A percentile compares a stretch with the other conserved stretches of the same genome.
Conservation (phyloP, 2,113 vertebrate species). For the Syngnathus floridae region DNA sequence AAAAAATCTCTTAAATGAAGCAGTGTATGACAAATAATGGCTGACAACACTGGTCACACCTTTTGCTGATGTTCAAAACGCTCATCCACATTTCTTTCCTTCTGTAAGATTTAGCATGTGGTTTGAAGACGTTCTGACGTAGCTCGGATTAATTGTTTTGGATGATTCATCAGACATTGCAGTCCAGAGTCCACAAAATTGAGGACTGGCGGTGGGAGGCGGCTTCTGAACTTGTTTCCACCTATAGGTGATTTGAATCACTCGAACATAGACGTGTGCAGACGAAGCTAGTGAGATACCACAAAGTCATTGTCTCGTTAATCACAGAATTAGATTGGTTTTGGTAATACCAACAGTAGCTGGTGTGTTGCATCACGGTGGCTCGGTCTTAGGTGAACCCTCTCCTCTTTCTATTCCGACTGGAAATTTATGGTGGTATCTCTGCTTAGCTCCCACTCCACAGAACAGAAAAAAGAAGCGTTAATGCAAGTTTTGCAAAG, state of each 20-base stretch:
- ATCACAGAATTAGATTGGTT: background rate
- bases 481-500: background rate
- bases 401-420: background rate
- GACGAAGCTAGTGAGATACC: background rate
- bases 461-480: background rate
- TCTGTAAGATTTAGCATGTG: constrained; percentile 64
- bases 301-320: background rate
- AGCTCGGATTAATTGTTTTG: constrained; percentile 76
- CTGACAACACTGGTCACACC: constrained; percentile 71
- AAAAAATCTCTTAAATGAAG: constrained; percentile 67
- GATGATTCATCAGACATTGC: constrained; percentile 68
- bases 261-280: no score
- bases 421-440: background rate
- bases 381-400: background rate
- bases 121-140: constrained; percentile 67
- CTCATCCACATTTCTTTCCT: constrained; percentile 55
- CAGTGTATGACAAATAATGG: constrained; percentile 69
- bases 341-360: background rate
- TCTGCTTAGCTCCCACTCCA: background rate
- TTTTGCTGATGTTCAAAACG: constrained; percentile 66
- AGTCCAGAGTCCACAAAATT: constrained; percentile 40
- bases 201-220: no score
- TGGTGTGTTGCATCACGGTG: background rate
- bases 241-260: no score
- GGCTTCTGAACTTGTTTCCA: no score